These are phyloP conservation scores for Gephyroberyx darwinii DNA, from an alignment of 2,797 vertebrate genomes.

Conservation along the genomic window DNA sequence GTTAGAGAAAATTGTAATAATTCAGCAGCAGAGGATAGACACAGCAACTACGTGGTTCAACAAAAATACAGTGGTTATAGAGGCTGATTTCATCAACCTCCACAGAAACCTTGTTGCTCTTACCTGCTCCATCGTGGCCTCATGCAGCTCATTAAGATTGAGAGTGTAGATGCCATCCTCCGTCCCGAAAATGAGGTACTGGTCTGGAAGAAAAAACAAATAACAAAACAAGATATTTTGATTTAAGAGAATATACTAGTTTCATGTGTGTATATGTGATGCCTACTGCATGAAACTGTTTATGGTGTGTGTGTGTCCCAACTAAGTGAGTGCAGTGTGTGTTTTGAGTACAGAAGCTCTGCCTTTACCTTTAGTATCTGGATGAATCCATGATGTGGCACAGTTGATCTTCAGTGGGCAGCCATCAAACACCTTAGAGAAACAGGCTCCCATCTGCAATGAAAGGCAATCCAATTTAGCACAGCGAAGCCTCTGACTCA, in stretches of 20 bases:
- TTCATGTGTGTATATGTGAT: background rate
- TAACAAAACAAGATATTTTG: no score
- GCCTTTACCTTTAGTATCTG: conserved; percentile 93
- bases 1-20: background rate
- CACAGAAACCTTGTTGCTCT: background rate
- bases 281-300: background rate
- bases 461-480: conserved; percentile 43
- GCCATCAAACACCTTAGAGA: conserved; percentile 99
- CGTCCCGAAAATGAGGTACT: conserved; percentile 97
- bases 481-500: conserved; percentile 23
- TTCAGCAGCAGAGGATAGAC: background rate
- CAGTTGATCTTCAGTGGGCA: conserved; percentile 99
- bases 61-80: background rate
- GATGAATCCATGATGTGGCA: conserved; percentile 99
- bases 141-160: conserved; percentile 97
- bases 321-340: background rate
- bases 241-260: background rate
- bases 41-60: background rate
- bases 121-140: conserved; percentile 99
- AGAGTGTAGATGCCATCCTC: conserved; percentile 98
- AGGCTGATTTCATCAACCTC: background rate
- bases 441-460: conserved; percentile 97
- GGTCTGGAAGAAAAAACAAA: conserved; percentile 80
- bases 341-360: background rate
- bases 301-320: background rate